Percentiles rank a stretch among this genome's conserved stretches.
Conservation (phyloP, 2,113 vertebrate species). For the Conger conger region DNA sequence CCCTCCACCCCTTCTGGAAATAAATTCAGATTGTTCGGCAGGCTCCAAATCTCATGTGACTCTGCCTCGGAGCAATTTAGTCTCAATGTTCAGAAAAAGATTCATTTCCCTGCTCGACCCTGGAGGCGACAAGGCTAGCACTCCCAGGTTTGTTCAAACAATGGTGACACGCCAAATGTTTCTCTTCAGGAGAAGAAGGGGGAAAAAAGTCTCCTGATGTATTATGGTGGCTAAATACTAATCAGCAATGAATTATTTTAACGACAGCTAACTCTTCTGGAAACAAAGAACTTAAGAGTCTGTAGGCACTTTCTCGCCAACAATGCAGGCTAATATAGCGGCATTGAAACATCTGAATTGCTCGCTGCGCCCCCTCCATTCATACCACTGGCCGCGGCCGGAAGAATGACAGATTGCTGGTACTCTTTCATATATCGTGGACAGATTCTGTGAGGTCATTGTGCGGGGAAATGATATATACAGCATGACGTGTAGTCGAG, state of each 20-base stretch:
- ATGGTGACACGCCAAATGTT: slow-evolving; percentile 65
- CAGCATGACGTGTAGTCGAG: not conserved
- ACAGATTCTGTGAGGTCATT: not conserved
- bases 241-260: slow-evolving; percentile 78
- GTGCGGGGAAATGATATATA: not conserved
- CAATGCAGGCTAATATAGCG: not conserved
- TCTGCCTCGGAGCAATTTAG: slow-evolving; percentile 79
- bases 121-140: slow-evolving; percentile 73
- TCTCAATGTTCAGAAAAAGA: slow-evolving; percentile 59
- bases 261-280: slow-evolving; percentile 61
- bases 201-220: slow-evolving; percentile 72
- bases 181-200: slow-evolving; percentile 63
- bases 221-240: slow-evolving; percentile 72
- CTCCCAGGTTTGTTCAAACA: slow-evolving; percentile 77
- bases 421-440: not conserved
- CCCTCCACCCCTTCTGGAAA: slow-evolving; percentile 64
- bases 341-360: not conserved
- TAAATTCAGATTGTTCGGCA: slow-evolving; percentile 79
- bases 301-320: not conserved
- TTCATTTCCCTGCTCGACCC: slow-evolving; percentile 76
- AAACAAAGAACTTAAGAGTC: slow-evolving; percentile 74
- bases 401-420: not conserved
- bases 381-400: not conserved
- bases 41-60: slow-evolving; percentile 72
- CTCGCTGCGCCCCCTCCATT: not conserved